Evolutionary conservation across 2,113 vertebrate species (phyloP).

Genomic region (Sinocyclocheilus maitianheensis): DNA sequence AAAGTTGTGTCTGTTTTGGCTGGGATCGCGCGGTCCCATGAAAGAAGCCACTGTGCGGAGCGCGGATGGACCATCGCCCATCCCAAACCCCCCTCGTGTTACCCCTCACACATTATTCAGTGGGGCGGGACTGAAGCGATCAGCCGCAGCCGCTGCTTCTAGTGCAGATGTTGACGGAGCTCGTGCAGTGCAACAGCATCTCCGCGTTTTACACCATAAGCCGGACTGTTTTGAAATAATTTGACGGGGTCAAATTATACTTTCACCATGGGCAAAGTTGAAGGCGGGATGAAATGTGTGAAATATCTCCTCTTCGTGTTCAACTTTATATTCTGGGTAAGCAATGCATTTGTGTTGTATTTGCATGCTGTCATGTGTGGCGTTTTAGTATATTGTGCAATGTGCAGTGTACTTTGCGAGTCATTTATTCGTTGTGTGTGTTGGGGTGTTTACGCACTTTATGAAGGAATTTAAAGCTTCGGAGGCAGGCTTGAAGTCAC

Average conservation of each 20-base stretch:
- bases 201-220: neutral
- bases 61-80: neutral
- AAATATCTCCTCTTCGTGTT: conserved; percentile 92
- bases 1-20: neutral
- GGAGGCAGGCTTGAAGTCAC: conserved; percentile 61
- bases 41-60: neutral
- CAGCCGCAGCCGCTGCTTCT: conserved; percentile 43
- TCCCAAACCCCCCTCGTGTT: conserved; percentile 23
- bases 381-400: neutral
- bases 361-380: neutral
- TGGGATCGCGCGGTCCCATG: neutral
- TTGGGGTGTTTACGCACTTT: conserved; percentile 7
- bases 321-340: conserved; percentile 96
- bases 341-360: conserved; percentile 57
- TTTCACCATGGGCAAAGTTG: conserved; percentile 81
- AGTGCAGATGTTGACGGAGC: conserved; percentile 44
- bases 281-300: conserved; percentile 87
- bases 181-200: conserved; percentile 23
- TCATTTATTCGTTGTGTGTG: neutral
- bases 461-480: conserved; percentile 17
- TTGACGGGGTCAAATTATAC: neutral
- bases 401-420: neutral
- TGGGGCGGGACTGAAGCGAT: conserved; percentile 71
- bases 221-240: neutral
- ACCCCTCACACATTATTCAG: conserved; percentile 64